Evolutionary conservation across 2,797 vertebrate genomes (phyloP), one percentile per base, ranked within the genome.

Genomic region (Chelmon rostratus): DNA sequence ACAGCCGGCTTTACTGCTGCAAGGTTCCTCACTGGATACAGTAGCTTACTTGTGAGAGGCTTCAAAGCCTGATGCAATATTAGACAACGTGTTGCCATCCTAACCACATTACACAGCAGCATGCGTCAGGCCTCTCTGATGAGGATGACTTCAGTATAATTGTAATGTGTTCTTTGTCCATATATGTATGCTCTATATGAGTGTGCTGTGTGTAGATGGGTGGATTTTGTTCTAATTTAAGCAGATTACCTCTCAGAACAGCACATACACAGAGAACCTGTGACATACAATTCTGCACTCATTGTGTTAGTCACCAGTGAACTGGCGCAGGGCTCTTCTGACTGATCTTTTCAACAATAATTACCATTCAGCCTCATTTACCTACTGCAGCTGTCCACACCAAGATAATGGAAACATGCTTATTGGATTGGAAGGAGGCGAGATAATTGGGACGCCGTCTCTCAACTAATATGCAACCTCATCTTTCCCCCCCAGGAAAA

Each of bases 401-500:
- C 57, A 68, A 78, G 77, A 85, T 83, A 85, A 90, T 78, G 62
- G 61, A 83, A 81, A 69, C 35, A 70, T 72, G 84, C 82, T 86
- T 79, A 68, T 72, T 71, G 82, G 83, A 87, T 75, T 82, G 72
- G 72, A 73, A 65, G 70, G 66, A 69, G 57, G 66, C 47, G 35
- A 58, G 73, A 68, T 88, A 89, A 89, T 91, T 90, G 64, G 74
- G 73, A 73, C 52, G 19, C 61, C 75, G 35, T 83, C 46, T 84
- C 47, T 86, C 52, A 61, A 67, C 82, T 90, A 82, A 91, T 76
- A 42, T 65, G 47, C 78, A 66, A 52, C 56, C 37, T 57, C 19
- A 19, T 46, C 68, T 75, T 57, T 18, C 28, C 8, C 10, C 44
- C 78, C 31, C 84, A 98, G 97, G 94, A 98, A 97, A 96, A 96